phyloP scores from a whole-genome alignment of 2,113 vertebrate genomes.

The Hyaena hyaena region DNA sequence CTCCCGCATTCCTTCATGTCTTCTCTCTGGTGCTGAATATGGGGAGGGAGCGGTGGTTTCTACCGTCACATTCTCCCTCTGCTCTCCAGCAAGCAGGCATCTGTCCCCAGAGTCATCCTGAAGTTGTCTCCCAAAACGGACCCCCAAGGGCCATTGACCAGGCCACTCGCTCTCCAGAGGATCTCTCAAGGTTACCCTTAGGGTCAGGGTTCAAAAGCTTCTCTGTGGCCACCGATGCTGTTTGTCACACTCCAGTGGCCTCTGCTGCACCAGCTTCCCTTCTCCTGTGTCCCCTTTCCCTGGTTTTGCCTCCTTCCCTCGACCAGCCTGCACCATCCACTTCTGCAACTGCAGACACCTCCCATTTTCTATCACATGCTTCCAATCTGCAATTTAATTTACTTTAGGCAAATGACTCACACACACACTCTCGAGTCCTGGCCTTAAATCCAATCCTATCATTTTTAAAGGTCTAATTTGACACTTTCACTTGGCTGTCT shows the following conservation, averaged over 20 bases:
- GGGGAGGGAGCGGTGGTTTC: neutral
- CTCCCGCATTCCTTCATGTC: neutral
- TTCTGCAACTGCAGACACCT: neutral
- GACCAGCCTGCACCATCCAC: neutral
- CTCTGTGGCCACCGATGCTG: neutral
- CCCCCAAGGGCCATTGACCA: neutral
- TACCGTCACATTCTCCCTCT: neutral
- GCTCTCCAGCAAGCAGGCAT: neutral
- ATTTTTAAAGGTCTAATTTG: constrained; percentile 49
- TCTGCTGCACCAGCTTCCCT: rapidly evolving
- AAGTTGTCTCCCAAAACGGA: neutral
- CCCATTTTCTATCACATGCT: neutral
- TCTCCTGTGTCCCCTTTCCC: neutral
- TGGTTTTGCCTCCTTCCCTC: neutral
- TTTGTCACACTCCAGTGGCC: neutral
- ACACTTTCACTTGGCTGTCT: neutral
- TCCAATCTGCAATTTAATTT: constrained; percentile 29
- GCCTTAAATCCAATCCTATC: neutral
- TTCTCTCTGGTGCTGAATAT: neutral
- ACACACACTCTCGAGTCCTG: neutral
- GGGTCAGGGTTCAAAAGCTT: neutral
- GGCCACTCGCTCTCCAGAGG: neutral
- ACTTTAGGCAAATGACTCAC: constrained; percentile 48
- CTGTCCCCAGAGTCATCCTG: neutral
- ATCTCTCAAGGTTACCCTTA: neutral